Evolutionary conservation across 92 coral and sea anemone species (phyloP).

Genomic region (Desmophyllum pertusum): DNA sequence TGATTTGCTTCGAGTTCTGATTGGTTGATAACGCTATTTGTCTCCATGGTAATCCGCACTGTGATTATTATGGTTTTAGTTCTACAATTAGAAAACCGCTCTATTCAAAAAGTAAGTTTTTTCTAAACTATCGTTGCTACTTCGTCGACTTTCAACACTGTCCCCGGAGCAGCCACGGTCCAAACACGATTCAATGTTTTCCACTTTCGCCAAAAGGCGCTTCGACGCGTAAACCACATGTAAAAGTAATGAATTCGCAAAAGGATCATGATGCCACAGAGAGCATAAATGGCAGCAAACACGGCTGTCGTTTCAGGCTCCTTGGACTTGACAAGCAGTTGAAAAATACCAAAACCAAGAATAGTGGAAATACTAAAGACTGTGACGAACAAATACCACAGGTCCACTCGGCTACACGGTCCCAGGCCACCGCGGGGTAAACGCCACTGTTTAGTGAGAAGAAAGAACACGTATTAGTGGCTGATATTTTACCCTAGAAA

Average conservation of each 20-base stretch:
- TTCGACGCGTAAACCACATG: constrained; percentile 85
- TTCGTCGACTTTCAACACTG: constrained; percentile 33
- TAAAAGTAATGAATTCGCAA: constrained; percentile 85
- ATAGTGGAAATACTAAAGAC: constrained; percentile 82
- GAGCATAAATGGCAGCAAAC: constrained; percentile 90
- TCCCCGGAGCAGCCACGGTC: constrained; percentile 56
- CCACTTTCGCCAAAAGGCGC: constrained; percentile 94
- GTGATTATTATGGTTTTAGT: too few relatives aligned
- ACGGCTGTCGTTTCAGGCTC: constrained; percentile 81
- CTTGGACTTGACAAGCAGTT: constrained; percentile 69
- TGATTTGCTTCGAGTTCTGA: background rate
- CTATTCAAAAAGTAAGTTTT: background rate
- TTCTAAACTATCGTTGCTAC: constrained; percentile 23
- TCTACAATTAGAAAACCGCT: background rate
- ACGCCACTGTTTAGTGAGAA: constrained; percentile 79
- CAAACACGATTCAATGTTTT: constrained; percentile 80
- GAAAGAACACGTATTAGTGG: background rate
- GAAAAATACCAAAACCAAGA: constrained; percentile 86
- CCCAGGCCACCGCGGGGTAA: constrained; percentile 85
- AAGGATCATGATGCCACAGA: constrained; percentile 87
- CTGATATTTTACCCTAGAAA: background rate
- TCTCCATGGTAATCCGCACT: too few relatives aligned
- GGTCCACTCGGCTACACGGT: constrained; percentile 88
- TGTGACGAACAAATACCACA: constrained; percentile 89
- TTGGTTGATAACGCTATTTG: background rate